phyloP scores from a whole-genome alignment of 2,888 invertebrate genomes.

The Pyrrhia umbra region DNA sequence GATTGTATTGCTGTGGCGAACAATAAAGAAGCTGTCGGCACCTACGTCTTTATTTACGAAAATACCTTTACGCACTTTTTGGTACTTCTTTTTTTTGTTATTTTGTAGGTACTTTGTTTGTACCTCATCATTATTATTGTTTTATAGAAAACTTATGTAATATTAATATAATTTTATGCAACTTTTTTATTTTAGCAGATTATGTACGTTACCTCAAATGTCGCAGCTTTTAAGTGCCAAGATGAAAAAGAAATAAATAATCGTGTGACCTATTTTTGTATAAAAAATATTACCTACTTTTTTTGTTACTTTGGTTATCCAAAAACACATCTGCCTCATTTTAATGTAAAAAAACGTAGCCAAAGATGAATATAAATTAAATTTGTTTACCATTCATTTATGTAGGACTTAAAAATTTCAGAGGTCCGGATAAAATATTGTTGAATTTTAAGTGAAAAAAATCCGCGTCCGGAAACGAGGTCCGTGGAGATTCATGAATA shows the following conservation, averaged over 20 bases:
- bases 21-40: slow-evolving; percentile 16
- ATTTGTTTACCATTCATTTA: slow-evolving; percentile 61
- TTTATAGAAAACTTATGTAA: too few species aligned
- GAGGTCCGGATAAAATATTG: slow-evolving; percentile 35
- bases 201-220: too few species aligned
- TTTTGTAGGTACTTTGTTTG: background rate
- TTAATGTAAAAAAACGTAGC: slow-evolving; percentile 19
- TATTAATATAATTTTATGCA: too few species aligned
- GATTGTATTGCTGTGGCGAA: slow-evolving; percentile 3
- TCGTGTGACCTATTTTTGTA: too few species aligned
- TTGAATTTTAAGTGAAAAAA: slow-evolving; percentile 55
- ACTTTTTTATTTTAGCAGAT: too few species aligned
- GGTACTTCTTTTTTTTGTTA: background rate
- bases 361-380: slow-evolving; percentile 51
- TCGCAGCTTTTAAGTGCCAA: too few species aligned
- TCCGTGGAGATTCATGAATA: slow-evolving; percentile 53
- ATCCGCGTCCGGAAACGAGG: slow-evolving; percentile 28
- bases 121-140: too few species aligned
- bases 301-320: background rate
- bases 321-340: slow-evolving; percentile 4
- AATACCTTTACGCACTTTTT: background rate
- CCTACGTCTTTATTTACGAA: background rate
- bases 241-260: too few species aligned
- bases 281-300: background rate
- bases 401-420: slow-evolving; percentile 46